A percentile compares a stretch with the other conserved stretches of the same genome.
phyloP scores from a whole-genome alignment of 2,888 invertebrate species.

The Xanthia togata region DNA sequence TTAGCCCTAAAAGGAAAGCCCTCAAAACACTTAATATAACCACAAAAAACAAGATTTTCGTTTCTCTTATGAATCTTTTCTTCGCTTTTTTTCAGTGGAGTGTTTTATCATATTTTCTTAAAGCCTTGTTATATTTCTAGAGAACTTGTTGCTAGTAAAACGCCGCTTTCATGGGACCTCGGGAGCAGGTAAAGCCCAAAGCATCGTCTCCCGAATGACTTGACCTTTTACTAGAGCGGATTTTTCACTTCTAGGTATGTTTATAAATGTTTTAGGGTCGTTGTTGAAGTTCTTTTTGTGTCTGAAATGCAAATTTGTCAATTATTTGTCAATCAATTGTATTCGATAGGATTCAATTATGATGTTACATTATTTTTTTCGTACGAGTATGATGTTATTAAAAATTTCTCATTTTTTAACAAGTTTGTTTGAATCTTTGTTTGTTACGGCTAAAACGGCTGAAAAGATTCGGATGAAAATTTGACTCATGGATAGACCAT shows the following conservation, averaged over 20 bases:
- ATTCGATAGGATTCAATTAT: background rate
- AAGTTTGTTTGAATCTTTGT: background rate
- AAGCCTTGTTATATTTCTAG: slow-evolving; percentile 45
- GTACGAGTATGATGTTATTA: background rate
- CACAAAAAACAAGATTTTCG: slow-evolving; percentile 35
- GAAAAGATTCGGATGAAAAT: no score
- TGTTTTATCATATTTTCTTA: slow-evolving; percentile 53
- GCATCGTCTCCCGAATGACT: slow-evolving; percentile 45
- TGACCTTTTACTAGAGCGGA: slow-evolving; percentile 53
- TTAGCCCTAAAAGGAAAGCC: slow-evolving; percentile 2
- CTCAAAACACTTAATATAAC: slow-evolving; percentile 23
- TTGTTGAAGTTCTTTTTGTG: background rate
- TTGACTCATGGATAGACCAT: no score
- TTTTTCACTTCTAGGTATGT: slow-evolving; percentile 44
- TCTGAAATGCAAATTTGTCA: background rate
- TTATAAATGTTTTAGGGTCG: slow-evolving; percentile 34
- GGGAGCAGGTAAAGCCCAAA: slow-evolving; percentile 42
- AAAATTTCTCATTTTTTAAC: background rate
- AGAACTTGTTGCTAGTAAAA: slow-evolving; percentile 52
- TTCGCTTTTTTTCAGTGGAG: slow-evolving; percentile 27
- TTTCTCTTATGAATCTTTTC: slow-evolving; percentile 31
- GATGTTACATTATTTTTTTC: background rate
- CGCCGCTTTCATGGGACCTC: slow-evolving; percentile 35
- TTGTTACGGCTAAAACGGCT: no score
- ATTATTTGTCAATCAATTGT: background rate